Base-by-base conservation (phyloP, 2,888 invertebrate genomes). In the Cancer borealis region DNA sequence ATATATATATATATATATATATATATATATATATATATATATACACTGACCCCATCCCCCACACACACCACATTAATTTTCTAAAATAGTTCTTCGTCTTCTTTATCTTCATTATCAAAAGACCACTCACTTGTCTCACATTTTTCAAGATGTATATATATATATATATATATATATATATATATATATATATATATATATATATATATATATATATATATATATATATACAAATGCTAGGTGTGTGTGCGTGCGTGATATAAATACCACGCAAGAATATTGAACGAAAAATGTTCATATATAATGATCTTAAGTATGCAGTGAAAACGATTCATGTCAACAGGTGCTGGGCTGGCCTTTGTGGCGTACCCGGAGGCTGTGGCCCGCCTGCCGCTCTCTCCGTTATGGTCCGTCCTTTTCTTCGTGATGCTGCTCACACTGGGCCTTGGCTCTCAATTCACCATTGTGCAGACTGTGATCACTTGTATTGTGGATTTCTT, bases 351-450 rank as follows among this genome's bases (percentile, higher is more conserved):
- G 8, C 96, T 98, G 95, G 98, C 98, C 0, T 98, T 98, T 96
- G 98, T 98, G 95, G 98, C 98, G n/a, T 98, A 98, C 96, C 98
- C 98, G 0, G 98, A 98, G 97, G 97, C 97, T 2, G 98, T 98
- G 0, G 97, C 98, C 0, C 97, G 98, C 95, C 97, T 98, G 95
- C 98, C 98, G 0, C 97, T 98, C 0, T 97, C 98, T 0, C 98
- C 98, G 0, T 97, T 98, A 12, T 98, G 98, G 98, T 98, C 98
- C 8, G 97, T 98, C 93, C 97, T 98, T 4, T 98, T 98, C 97
- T 98, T 98, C 96, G 97, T 98, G 93, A 98, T 98, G 98, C 97
- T 98, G 60, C 97, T 98, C 92, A 98, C 98, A 0, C 97, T 98
- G 92, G 98, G 98, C 88, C 97, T 98, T 94, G 98, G 98, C 96